Base-by-base conservation (phyloP, 2,888 invertebrate genomes). In the Masnerella sp. region DNA sequence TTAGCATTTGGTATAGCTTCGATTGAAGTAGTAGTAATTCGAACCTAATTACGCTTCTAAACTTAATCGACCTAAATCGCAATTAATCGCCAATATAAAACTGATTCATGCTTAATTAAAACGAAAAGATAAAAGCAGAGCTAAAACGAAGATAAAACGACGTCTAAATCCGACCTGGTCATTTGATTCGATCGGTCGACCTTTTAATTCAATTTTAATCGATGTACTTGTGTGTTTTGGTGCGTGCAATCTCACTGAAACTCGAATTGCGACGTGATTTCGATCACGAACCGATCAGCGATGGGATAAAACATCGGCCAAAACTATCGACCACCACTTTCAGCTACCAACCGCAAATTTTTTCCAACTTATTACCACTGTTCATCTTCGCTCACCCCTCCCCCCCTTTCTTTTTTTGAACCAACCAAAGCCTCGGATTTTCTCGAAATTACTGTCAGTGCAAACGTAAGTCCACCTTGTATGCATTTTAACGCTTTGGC, bases 241-340 rank as follows among this genome's bases (percentile, higher is more conserved):
- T 43, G 64, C 36, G 45, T 45, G 28, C n/a, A 43, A 11, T 40
- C 9, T 22, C 34, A 20, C 22, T 54, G 32, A 51, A 28, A 36
- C 1, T 52, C 38, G 20, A 64, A 59, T 47, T 11, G 30, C 47
- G 22, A 18, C 47, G 32, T 59, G 38, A 17, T 40, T 25, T 9
- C 30, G n/a, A 7, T 17, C 15, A 17, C 15, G 22, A 3, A 3
- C 30, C 32, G 18, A 47, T 1, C 11, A 12, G 32, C 34, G 22
- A 43, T 18, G 22, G 43, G 14, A 22, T 32, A 36, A 40, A 25
- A 67, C 30, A 11, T 11, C 18, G 28, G 28, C 17, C 2, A 22
- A 52, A 61, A 73, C 49, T 58, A 72, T 65, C 75, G 79, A 79
- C 79, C 79, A 79, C 79, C 79, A 79, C 79, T 77, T 77, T 77